A percentile compares a stretch with the other conserved stretches of the same genome.
phyloP scores from a whole-genome alignment of 2,113 vertebrate genomes.

The Festucalex cinctus region DNA sequence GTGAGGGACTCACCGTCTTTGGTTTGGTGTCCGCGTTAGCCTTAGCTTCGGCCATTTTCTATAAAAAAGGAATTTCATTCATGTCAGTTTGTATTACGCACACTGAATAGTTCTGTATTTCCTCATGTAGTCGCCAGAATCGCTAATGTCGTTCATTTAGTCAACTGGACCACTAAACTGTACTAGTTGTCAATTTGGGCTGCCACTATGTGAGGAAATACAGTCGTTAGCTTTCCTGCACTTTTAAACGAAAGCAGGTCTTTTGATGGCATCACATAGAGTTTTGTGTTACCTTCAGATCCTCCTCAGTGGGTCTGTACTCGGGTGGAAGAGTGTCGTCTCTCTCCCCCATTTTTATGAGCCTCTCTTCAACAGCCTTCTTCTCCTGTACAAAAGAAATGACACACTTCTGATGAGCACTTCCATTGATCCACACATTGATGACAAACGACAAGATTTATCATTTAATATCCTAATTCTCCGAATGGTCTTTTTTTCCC shows the following conservation, averaged over 20 bases:
- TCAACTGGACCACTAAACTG: not conserved
- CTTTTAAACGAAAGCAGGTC: not conserved
- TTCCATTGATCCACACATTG: no score
- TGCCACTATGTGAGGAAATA: not conserved
- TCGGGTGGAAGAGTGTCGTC: constrained; percentile 71
- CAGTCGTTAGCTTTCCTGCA: not conserved
- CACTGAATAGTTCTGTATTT: not conserved
- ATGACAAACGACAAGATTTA: no score
- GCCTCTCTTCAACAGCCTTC: constrained; percentile 51
- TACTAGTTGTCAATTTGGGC: no score
- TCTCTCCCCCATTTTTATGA: constrained; percentile 70
- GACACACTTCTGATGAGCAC: not conserved
- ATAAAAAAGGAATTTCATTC: not conserved
- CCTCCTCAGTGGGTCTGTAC: constrained; percentile 60
- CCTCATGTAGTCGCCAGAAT: not conserved
- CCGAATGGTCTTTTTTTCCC: not conserved
- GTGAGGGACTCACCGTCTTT: constrained; percentile 45
- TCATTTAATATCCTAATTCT: not conserved
- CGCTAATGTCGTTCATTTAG: not conserved
- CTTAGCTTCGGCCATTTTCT: constrained; percentile 56
- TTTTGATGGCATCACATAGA: not conserved
- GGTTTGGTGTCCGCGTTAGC: constrained; percentile 20
- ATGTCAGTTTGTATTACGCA: not conserved
- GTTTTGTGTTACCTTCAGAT: constrained; percentile 59
- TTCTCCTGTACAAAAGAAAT: constrained; percentile 62